These are phyloP conservation scores for Cyclophora punctaria DNA, from an alignment of 2,888 invertebrate species.

Conservation along the genomic window DNA sequence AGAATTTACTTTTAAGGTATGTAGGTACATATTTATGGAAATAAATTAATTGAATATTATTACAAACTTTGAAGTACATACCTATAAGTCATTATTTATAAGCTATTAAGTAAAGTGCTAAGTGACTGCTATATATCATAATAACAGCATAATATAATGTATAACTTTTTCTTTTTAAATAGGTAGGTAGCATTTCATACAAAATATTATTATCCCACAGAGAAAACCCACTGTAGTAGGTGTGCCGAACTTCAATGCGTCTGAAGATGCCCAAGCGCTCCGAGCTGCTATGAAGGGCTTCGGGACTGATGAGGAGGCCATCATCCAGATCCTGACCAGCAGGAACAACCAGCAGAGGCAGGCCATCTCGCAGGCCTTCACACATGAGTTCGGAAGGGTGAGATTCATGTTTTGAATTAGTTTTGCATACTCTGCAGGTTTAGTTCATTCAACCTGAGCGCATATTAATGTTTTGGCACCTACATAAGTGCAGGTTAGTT, in stretches of 20 bases:
- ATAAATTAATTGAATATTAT: no score
- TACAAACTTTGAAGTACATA: no score
- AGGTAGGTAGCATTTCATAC: not conserved
- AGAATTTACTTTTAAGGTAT: no score
- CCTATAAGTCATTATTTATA: no score
- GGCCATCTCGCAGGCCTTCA: slow-evolving; percentile 77
- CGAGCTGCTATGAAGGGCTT: slow-evolving; percentile 83
- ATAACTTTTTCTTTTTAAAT: not conserved
- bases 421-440: no score
- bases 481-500: no score
- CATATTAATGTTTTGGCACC: no score
- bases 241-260: slow-evolving; percentile 75
- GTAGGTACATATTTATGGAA: no score
- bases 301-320: slow-evolving; percentile 85
- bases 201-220: slow-evolving; percentile 21
- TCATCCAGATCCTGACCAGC: slow-evolving; percentile 81
- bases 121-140: slow-evolving; percentile 1
- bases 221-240: slow-evolving; percentile 77
- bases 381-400: slow-evolving; percentile 75
- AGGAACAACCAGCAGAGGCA: slow-evolving; percentile 83
- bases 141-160: not conserved
- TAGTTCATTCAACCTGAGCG: no score
- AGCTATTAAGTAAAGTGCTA: not conserved
- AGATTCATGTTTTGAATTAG: slow-evolving; percentile 15
- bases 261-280: slow-evolving; percentile 78